Evolutionary conservation across 1,140 invertebrate genomes (phyloP), one percentile per base, ranked within the genome.

Genomic region (Caenorhabditis brenneri): DNA sequence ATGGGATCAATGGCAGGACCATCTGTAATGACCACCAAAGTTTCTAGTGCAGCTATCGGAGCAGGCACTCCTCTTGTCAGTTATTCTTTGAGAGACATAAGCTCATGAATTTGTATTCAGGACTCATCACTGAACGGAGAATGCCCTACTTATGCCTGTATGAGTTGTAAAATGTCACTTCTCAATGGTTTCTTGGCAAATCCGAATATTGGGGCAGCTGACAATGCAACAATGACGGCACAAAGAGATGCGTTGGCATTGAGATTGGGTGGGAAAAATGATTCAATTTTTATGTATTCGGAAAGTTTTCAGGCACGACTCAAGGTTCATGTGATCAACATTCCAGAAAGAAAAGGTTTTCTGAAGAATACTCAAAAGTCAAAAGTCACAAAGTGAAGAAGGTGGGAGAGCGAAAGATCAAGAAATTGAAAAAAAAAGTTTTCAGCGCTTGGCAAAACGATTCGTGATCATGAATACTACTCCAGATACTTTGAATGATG

Each of bases 121-220:
- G 65, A 46, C n/a, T 24, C 33, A n/a, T 74, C 65, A 0, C 4
- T 74, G 9, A 74, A 74, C 16, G 65, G 36, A 42, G 65, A 74
- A 24, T 74, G 65, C 36, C 36, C 65, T 42, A 74, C 65, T 22
- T 74, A 74, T 74, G 65, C 65, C 2, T 74, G 65, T 42, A 74
- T 39, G 65, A 74, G 65, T 42, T 74, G 65, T 74, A 74, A 74
- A 74, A 74, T 74, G 65, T 39, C 65, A 74, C 65, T 74, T 74
- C 36, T 74, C n/a, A 74, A 74, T 74, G 65, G 65, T 10, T 74
- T 74, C 10, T 36, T 74, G 6, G 65, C 65, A 46, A 74, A 74
- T 42, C 65, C 65, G 1, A 74, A 74, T 42, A 74, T 74, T 1
- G 65, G 65, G 36, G 65, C 65, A 1, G 65, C 65, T 74, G 65